Evolutionary conservation across 2,797 vertebrate genomes (phyloP).

Genomic region (Phoeniculus purpureus): DNA sequence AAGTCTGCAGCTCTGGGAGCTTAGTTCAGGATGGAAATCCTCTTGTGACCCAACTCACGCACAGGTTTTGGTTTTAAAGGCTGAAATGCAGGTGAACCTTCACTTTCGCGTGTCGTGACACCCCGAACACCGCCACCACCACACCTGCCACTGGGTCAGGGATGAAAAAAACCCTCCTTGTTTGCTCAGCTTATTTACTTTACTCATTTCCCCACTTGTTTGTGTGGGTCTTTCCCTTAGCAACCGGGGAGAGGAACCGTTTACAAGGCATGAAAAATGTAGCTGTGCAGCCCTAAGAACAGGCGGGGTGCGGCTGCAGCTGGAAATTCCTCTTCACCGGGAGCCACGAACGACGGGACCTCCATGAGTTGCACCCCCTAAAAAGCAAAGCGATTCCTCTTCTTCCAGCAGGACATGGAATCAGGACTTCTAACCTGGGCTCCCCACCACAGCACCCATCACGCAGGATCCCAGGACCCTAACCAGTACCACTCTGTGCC

Average conservation of each 20-base stretch:
- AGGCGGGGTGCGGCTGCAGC: constrained; percentile 51
- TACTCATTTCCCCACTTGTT: constrained; percentile 52
- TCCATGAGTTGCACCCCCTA: background rate
- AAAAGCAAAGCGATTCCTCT: background rate
- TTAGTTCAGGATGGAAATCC: background rate
- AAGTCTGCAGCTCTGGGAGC: background rate
- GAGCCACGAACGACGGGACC: background rate
- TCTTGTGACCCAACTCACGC: background rate
- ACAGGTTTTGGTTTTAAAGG: background rate
- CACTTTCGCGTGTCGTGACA: background rate
- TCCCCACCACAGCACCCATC: background rate
- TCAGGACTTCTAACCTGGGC: background rate
- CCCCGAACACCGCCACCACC: background rate
- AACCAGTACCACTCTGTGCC: rapidly evolving
- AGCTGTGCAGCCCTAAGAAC: background rate
- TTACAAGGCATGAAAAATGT: constrained; percentile 49
- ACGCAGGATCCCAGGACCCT: rapidly evolving
- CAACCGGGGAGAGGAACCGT: constrained; percentile 43
- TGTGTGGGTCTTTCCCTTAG: constrained; percentile 63
- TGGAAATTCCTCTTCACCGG: constrained; percentile 53
- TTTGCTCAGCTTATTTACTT: constrained; percentile 61
- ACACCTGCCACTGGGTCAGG: constrained; percentile 24
- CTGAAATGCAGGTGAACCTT: background rate
- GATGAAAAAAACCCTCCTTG: background rate
- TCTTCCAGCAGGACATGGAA: background rate